phyloP scores from a whole-genome alignment of 2,888 invertebrate species.

The Lasioglossum calceatum region DNA sequence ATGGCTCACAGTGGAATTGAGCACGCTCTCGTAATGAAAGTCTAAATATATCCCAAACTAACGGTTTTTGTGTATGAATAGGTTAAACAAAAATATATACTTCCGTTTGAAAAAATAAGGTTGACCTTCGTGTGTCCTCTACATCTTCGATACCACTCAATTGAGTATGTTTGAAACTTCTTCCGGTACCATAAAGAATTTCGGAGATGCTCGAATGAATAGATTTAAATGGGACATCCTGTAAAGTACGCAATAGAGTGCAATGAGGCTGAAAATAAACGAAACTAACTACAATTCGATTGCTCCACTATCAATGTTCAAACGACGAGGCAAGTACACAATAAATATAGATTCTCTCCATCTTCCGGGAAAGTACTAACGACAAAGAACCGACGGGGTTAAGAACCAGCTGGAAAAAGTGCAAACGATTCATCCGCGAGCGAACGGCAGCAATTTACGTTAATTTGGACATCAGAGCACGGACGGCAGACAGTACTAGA shows the following conservation, averaged over 20 bases:
- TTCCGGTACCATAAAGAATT: not conserved
- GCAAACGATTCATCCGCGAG: not conserved
- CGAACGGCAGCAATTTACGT: not conserved
- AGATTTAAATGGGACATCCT: not conserved
- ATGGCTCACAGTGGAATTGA: not conserved
- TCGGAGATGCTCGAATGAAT: not conserved
- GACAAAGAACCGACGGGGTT: not conserved
- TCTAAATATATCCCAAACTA: not conserved
- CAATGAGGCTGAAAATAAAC: no score
- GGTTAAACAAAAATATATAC: not conserved
- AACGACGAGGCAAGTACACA: not conserved
- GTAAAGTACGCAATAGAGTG: no score
- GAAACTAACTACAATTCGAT: not conserved
- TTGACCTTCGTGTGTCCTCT: no score
- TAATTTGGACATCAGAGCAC: slow-evolving; percentile 1
- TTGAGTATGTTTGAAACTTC: no score
- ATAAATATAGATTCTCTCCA: not conserved
- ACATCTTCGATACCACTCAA: no score
- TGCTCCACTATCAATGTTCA: not conserved
- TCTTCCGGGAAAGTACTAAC: not conserved
- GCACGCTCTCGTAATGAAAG: not conserved
- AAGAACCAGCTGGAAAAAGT: not conserved
- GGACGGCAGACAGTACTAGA: not conserved
- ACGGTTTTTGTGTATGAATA: not conserved
- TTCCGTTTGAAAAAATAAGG: not conserved